Conservation (phyloP, 2,888 invertebrate genomes). For the Eledona agricola region DNA sequence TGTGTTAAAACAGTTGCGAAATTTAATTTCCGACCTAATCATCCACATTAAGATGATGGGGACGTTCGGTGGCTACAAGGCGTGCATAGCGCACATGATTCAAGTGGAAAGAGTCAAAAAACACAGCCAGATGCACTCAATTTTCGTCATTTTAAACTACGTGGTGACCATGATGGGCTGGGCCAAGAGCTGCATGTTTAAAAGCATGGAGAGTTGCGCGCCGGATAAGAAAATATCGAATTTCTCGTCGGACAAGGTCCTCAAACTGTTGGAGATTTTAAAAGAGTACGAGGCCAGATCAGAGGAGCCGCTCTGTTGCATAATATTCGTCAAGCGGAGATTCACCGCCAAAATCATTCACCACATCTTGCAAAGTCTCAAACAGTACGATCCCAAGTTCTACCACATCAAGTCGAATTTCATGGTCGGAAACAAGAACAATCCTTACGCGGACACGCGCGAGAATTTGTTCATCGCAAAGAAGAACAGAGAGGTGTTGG, state of each 20-base stretch:
- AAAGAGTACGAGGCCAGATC: constrained; percentile 65
- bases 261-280: constrained; percentile 69
- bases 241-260: constrained; percentile 73
- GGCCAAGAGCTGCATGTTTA: constrained; percentile 65
- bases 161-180: constrained; percentile 61
- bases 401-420: constrained; percentile 74
- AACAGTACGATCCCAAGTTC: constrained; percentile 63
- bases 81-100: constrained; percentile 69
- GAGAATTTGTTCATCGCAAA: constrained; percentile 64
- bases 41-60: constrained; percentile 65
- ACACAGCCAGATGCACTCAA: constrained; percentile 42
- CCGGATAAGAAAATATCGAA: constrained; percentile 63
- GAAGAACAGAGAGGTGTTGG: constrained; percentile 65
- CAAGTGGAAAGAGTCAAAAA: constrained; percentile 68
- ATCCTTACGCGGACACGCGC: constrained; percentile 67
- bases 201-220: constrained; percentile 63
- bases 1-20: constrained; percentile 48
- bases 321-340: constrained; percentile 78
- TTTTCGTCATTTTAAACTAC: constrained; percentile 51
- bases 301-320: constrained; percentile 68
- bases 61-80: constrained; percentile 69
- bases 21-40: constrained; percentile 51
- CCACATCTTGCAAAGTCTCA: constrained; percentile 70
- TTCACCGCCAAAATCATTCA: constrained; percentile 80
- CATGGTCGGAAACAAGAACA: constrained; percentile 73